phyloP scores from a whole-genome alignment of 2,888 invertebrate genomes.

The Caenorhabditis sulstoni region DNA sequence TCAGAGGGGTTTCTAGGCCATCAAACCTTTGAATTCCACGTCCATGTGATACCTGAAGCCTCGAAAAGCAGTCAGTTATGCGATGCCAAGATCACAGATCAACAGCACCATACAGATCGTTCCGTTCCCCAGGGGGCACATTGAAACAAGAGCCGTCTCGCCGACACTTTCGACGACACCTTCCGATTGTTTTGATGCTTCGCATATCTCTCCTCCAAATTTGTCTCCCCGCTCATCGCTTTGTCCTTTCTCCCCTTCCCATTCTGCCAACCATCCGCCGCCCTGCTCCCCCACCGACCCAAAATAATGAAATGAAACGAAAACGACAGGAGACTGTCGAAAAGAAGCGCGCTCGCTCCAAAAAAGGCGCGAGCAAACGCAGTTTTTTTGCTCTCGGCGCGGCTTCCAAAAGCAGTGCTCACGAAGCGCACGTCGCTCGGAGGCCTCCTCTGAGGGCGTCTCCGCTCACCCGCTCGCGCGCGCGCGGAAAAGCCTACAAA shows the following conservation, averaged over 20 bases:
- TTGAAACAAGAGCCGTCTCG: background rate
- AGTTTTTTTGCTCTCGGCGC: conserved; percentile 17
- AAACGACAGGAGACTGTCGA: background rate
- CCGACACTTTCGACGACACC: too few species aligned
- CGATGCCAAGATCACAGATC: too few species aligned
- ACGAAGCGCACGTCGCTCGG: conserved; percentile 47
- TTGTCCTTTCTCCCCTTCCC: conserved; percentile 27
- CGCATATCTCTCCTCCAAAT: background rate
- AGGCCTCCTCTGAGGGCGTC: conserved; percentile 48
- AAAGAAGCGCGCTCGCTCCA: background rate
- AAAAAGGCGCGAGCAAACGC: conserved; percentile 41
- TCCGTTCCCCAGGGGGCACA: background rate
- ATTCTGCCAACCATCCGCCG: conserved; percentile 24
- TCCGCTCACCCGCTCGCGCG: background rate
- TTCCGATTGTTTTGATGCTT: background rate
- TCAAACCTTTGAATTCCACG: too few species aligned
- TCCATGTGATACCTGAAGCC: too few species aligned
- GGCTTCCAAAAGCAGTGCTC: conserved; percentile 58
- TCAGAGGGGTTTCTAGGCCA: too few species aligned
- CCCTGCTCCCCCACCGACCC: background rate
- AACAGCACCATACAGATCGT: too few species aligned
- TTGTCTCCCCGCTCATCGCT: background rate
- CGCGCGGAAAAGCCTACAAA: conserved; percentile 43
- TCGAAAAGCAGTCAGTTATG: too few species aligned
- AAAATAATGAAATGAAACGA: conserved; percentile 4